These are phyloP conservation scores for Chinchilla lanigera DNA, from an alignment of 2,113 vertebrate species.

Conservation along the genomic window DNA sequence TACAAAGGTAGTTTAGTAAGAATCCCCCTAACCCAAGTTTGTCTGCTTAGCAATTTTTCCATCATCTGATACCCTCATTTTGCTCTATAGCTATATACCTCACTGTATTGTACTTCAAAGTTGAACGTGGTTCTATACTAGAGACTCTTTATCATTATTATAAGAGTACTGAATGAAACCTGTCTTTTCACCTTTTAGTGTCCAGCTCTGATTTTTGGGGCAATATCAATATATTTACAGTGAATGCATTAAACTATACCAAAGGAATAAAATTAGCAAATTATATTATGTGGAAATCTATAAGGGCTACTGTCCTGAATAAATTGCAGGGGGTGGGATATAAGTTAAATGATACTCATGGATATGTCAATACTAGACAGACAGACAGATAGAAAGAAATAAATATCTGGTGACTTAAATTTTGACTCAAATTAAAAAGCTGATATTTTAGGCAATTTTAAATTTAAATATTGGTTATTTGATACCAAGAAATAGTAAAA, in stretches of 20 bases:
- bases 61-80: neutral
- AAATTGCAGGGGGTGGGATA: neutral
- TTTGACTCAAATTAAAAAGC: constrained; percentile 44
- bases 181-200: neutral
- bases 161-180: constrained; percentile 31
- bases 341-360: neutral
- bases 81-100: neutral
- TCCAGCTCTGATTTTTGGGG: neutral
- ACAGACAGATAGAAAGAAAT: no score
- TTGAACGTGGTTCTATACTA: neutral
- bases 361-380: neutral
- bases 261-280: constrained; percentile 44
- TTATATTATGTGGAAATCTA: neutral
- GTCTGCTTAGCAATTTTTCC: neutral
- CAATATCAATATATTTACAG: neutral
- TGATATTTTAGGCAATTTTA: neutral
- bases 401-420: neutral
- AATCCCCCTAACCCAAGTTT: neutral
- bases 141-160: neutral
- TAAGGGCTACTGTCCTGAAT: neutral
- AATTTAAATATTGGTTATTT: neutral
- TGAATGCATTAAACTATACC: constrained; percentile 41
- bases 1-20: neutral
- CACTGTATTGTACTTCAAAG: neutral
- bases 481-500: neutral